Evolutionary conservation across 30 jellyfish, hydroid and myxozoan species (phyloP), one percentile per base, ranked within the genome.

Genomic region (Pelagia noctiluca): DNA sequence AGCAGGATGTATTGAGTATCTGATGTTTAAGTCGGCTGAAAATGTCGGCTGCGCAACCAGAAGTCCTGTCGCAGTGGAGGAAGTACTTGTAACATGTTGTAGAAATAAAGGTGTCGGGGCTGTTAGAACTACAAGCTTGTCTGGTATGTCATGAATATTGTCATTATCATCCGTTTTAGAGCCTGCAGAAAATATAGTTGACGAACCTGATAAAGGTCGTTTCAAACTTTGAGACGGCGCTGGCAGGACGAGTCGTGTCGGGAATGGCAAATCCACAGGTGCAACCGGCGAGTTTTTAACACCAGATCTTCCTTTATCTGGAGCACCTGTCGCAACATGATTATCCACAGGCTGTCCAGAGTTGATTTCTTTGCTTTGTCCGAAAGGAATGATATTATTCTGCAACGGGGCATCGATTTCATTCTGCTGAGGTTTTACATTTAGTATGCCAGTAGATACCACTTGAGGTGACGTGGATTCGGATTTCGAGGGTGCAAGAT

Each of bases 321-420:
- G 35, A 11, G 47, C 23, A 23, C 24, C 69, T 34, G 62, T 26
- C 18, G 82, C 30, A 25, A 69, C 37, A 22, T 68, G 80, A 11
- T 76, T 74, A 28, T 70, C 86, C 34, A 82, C 86, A 13, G 85
- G 63, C 18, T 57, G 46, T 34, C 48, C 92, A 16, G 74, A 29
- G 22, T 67, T 13, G 0, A 33, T 38, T 33, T 70, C 86, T 19
- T 48, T 67, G 28, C 42, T 82, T 33, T 37, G 60, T 11, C 80
- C 70, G 12, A 82, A 79, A 1, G 92, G 92, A 70, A 82, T 79
- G 32, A 82, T 82, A 5, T 54, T 64, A 82, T 82, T 71, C 38
- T 82, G 92, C 33, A 68, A 82, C 12, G 92, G 92, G 13, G 92
- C 92, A 53, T 82, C 92, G 22, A 82, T 82, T 49, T 82, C 92